Evolutionary conservation across 2,888 invertebrate genomes (phyloP), one percentile per base, ranked within the genome.

Genomic region (Drosophila affinis): DNA sequence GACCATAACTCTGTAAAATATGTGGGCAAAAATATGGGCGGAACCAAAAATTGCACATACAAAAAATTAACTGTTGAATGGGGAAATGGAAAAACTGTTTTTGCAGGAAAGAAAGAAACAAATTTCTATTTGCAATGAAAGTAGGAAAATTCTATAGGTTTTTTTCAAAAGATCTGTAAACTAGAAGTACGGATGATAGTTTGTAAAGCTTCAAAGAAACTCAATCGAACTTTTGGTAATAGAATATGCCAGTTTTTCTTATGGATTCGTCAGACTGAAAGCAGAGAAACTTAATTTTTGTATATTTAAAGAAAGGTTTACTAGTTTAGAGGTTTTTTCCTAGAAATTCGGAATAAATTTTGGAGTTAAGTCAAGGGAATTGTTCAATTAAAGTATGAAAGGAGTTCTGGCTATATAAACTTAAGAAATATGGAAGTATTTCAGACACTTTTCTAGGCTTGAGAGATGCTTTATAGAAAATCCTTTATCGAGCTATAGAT

Each of bases 1-100:
- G 39, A 39, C 39, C n/a, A 39, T 39, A 39, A n/a, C 39, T 39
- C 39, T 39, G 39, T n/a, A 39, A 39, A 39, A 39, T 39, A 39
- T 39, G 39, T 39, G 39, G 14, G 14, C 14, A 7, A 39, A 39
- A 12, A 39, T 39, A 14, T 39, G 14, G 0, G n/a, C n/a, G 39
- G 1, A 39, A 21, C 21, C 21, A 21, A 39, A 39, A 39, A 39
- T 39, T 14, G 7, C 39, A 32, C 12, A 39, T 14, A 14, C 39
- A 39, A 39, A 14, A 14, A 39, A 39, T 39, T 39, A 39, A 39
- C 39, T 39, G 39, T n/a, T 39, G 39, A 14, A n/a, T 39, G 14
- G 39, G 39, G 2, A 39, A 39, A 39, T 39, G n/a, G 39, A 3
- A 39, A 7, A 34, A 12, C 4, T 24, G 14, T 6, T 6, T 14